Conservation (phyloP, 2,113 vertebrate species). For the Polypterus senegalus region DNA sequence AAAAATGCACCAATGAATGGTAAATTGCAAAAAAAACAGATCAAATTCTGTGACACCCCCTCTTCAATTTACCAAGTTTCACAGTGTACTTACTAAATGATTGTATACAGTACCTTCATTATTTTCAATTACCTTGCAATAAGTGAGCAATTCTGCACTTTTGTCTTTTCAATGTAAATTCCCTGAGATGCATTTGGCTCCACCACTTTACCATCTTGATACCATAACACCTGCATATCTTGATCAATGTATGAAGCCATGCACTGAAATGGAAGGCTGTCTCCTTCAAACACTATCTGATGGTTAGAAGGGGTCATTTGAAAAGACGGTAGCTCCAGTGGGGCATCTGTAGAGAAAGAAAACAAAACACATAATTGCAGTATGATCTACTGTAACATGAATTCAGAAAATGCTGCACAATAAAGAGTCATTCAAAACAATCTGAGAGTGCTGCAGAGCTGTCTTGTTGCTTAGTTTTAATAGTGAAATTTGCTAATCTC, state of each 20-base stretch:
- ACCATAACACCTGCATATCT: conserved; percentile 96
- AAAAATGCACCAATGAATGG: too few species aligned
- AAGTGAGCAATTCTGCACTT: conserved; percentile 92
- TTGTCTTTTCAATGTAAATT: conserved; percentile 87
- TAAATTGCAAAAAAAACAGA: too few species aligned
- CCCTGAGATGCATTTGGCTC: conserved; percentile 80
- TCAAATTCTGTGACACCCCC: too few species aligned
- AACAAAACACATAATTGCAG: background rate
- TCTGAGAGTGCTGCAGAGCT: too few species aligned
- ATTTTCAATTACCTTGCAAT: conserved; percentile 70
- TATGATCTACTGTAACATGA: too few species aligned
- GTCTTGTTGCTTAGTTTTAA: too few species aligned
- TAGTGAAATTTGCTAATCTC: conserved; percentile 12
- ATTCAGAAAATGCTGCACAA: too few species aligned
- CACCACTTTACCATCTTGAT: conserved; percentile 85
- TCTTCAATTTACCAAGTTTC: too few species aligned
- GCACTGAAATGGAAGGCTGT: conserved; percentile 91
- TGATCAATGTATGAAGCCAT: conserved; percentile 86
- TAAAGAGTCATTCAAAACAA: too few species aligned
- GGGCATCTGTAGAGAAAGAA: conserved; percentile 55
- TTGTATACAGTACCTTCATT: too few species aligned
- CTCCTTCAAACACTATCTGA: conserved; percentile 92
- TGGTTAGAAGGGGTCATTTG: conserved; percentile 87
- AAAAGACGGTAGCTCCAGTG: conserved; percentile 87
- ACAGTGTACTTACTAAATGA: too few species aligned